phyloP scores from a whole-genome alignment of 2,888 invertebrate species.

The Cerastis leucographa region DNA sequence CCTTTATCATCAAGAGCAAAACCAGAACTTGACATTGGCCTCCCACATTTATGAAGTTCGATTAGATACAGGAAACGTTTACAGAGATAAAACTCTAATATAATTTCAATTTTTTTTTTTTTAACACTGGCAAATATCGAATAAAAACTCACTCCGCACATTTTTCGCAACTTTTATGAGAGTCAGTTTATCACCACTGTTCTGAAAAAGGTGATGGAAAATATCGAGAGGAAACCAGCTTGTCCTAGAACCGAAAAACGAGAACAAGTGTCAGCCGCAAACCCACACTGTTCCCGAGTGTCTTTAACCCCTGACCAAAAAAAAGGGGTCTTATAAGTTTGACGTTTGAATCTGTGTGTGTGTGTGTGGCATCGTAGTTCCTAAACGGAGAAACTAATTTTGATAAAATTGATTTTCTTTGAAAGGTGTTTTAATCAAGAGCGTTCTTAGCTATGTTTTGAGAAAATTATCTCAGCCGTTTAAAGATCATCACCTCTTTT shows the following conservation, averaged over 20 bases:
- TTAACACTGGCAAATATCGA: not conserved
- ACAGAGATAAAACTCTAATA: not conserved
- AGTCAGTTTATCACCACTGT: not conserved
- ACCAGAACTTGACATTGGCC: constrained; percentile 24
- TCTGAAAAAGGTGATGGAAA: not conserved
- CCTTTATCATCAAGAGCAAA: constrained; percentile 33
- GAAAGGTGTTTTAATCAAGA: no score
- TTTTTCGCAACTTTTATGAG: constrained; percentile 1
- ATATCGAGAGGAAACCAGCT: not conserved
- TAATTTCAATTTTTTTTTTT: not conserved
- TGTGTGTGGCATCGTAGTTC: no score
- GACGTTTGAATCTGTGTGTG: no score
- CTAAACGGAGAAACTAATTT: no score
- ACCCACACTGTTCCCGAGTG: not conserved
- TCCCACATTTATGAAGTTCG: constrained; percentile 29
- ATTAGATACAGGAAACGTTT: constrained; percentile 12
- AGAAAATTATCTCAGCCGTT: no score
- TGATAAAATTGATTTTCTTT: no score
- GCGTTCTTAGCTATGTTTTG: no score
- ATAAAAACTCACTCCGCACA: not conserved
- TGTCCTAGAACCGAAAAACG: not conserved
- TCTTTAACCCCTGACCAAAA: no score
- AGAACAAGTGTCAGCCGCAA: not conserved
- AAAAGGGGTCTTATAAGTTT: no score
- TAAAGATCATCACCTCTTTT: no score